These are phyloP conservation scores for Gadopsis marmoratus DNA, from an alignment of 2,797 vertebrate species.

Conservation along the genomic window DNA sequence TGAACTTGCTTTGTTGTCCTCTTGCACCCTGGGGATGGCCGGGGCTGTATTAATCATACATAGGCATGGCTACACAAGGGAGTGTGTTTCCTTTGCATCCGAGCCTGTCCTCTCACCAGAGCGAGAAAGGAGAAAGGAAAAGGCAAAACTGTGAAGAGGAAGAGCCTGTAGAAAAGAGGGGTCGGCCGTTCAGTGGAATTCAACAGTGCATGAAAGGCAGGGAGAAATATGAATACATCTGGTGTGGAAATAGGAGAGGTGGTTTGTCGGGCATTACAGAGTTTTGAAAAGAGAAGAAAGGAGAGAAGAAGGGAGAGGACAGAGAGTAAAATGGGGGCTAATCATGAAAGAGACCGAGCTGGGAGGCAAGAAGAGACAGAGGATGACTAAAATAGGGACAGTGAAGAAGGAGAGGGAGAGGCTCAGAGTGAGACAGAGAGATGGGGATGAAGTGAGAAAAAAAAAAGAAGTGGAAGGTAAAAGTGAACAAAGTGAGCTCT, in stretches of 20 bases:
- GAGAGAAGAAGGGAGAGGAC: constrained; percentile 42
- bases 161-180: constrained; percentile 58
- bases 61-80: constrained; percentile 42
- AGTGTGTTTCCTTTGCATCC: constrained; percentile 59
- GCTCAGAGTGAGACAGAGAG: constrained; percentile 38
- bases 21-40: constrained; percentile 21
- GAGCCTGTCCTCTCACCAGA: constrained; percentile 53
- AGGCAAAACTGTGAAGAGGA: constrained; percentile 54
- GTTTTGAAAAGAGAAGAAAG: constrained; percentile 61
- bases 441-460: constrained; percentile 28
- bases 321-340: constrained; percentile 53
- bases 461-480: constrained; percentile 37
- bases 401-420: constrained; percentile 31
- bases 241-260: constrained; percentile 67
- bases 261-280: constrained; percentile 61
- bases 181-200: constrained; percentile 61
- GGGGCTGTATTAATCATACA: constrained; percentile 39
- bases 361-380: constrained; percentile 55
- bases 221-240: constrained; percentile 72
- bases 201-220: constrained; percentile 68
- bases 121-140: constrained; percentile 48
- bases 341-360: constrained; percentile 57
- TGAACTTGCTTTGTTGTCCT: constrained; percentile 46
- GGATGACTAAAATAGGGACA: constrained; percentile 56
- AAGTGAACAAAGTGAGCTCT: constrained; percentile 56